Base-by-base conservation (phyloP, 2,797 vertebrate genomes). In the Basileuterus tristriatus region DNA sequence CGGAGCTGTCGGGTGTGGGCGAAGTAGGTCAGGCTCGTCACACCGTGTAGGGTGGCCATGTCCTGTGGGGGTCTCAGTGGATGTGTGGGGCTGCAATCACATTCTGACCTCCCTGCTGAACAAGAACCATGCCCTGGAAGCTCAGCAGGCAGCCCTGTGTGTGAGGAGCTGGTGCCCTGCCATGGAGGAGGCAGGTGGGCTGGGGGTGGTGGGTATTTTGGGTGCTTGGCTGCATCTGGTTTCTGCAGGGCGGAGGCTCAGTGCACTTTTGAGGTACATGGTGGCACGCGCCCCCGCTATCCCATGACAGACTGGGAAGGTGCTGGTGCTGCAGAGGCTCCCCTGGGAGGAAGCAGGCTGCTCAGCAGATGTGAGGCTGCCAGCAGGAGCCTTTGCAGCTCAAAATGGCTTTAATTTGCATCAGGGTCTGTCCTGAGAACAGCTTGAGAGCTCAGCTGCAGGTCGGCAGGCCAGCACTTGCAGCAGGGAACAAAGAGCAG, bases 341-440 rank as follows among this genome's bases (percentile, higher is more conserved):
- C 95, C 96, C 68, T 68, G 95, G 96, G 96, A 97, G 96, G 96
- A 97, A 96, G 75, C 19, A 1, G 32, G 63, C 72, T 92, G 79
- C 59, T 92, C 8, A 2, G 70, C 94, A 95, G 94, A 85, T 92
- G 93, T 21, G 58, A 50, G 32, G 37, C 87, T 93, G 89, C n/a
- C 30, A 34, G 72, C 50, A 74, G 46, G 65, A 94, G 89, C 84
- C 58, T 65, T 27, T 41, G 72, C 58, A 75, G 90, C 96, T 91
- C 82, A 96, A 97, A 97, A 96, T 91, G 93, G 89, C 89, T 87
- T 96, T 96, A 80, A 96, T 97, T 97, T 97, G 96, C 96, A 97
- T 97, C 32, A 60, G 44, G 71, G 68, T 76, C 93, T 88, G 69
- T 77, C 72, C 94, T 84, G 70, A 92, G 93, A 87, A 37, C 84